Evolutionary conservation across 1,140 invertebrate genomes (phyloP).

Genomic region (Eupristina koningsbergeri): DNA sequence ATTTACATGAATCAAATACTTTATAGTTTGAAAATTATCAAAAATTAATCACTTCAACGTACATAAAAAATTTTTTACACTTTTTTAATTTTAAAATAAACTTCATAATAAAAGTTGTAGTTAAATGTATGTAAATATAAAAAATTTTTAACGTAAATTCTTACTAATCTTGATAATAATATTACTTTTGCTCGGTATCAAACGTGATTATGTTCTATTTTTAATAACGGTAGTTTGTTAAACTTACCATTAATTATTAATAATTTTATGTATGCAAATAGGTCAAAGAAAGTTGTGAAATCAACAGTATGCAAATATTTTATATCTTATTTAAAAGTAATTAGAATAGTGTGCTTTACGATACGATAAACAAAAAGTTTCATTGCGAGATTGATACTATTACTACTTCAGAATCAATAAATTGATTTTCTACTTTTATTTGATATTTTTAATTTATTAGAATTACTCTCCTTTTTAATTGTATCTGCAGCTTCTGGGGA

Average conservation of each 20-base stretch:
- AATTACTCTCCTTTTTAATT: too few species aligned
- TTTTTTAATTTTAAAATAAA: neutral
- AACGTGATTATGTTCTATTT: neutral
- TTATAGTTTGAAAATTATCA: too few species aligned
- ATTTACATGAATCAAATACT: too few species aligned
- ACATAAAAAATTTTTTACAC: too few species aligned
- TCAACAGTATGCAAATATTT: neutral
- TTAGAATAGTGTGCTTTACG: neutral
- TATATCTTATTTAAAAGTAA: neutral
- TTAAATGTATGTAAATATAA: neutral
- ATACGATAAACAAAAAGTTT: neutral
- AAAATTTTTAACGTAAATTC: neutral
- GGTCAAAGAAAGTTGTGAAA: constrained; percentile 10
- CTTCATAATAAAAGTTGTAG: neutral
- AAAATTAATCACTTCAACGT: too few species aligned
- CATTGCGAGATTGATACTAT: neutral
- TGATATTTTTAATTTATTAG: neutral
- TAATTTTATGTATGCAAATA: neutral
- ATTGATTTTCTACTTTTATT: neutral
- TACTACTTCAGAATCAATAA: neutral
- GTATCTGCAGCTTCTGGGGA: too few species aligned
- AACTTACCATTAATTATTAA: neutral
- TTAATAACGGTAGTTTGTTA: neutral
- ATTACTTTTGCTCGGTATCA: neutral
- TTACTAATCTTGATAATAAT: neutral